These are phyloP conservation scores for Drosophila histrio DNA, from an alignment of 2,888 invertebrate species.

Conservation along the genomic window DNA sequence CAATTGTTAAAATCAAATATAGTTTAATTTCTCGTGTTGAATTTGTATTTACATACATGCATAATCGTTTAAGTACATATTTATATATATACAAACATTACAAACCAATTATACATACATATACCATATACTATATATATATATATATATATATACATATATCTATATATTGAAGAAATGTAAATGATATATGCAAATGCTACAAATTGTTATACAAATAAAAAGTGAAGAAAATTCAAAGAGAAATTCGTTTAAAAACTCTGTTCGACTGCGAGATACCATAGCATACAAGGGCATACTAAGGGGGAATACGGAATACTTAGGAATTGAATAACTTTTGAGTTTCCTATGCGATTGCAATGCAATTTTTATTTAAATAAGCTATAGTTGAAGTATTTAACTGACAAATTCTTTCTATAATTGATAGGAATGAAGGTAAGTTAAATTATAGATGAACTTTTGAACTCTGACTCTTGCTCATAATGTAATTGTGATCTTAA, in stretches of 20 bases:
- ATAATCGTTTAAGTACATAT: constrained; percentile 28
- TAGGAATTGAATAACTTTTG: background rate
- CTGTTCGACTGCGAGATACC: constrained; percentile 3
- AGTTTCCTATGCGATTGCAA: background rate
- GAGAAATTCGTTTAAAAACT: background rate
- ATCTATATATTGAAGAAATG: constrained; percentile 44
- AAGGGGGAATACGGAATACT: too few relatives aligned
- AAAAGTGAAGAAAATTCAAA: constrained; percentile 43
- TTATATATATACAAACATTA: constrained; percentile 39
- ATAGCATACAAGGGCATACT: too few relatives aligned
- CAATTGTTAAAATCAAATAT: constrained; percentile 16
- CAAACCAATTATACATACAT: constrained; percentile 10
- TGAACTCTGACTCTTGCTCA: too few relatives aligned
- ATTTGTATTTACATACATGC: constrained; percentile 57
- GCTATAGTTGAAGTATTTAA: background rate
- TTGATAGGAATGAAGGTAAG: background rate
- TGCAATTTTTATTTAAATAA: background rate
- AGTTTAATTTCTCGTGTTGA: constrained; percentile 52
- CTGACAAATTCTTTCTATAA: background rate
- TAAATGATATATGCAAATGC: constrained; percentile 60
- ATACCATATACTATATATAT: constrained; percentile 36
- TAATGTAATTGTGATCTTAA: too few relatives aligned
- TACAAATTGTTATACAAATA: constrained; percentile 72
- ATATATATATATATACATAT: constrained; percentile 19
- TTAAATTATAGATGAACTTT: background rate